Percentiles rank a stretch among this genome's conserved stretches.
Evolutionary conservation across 2,888 invertebrate genomes (phyloP).

Genomic region (Physocephala rufipes): DNA sequence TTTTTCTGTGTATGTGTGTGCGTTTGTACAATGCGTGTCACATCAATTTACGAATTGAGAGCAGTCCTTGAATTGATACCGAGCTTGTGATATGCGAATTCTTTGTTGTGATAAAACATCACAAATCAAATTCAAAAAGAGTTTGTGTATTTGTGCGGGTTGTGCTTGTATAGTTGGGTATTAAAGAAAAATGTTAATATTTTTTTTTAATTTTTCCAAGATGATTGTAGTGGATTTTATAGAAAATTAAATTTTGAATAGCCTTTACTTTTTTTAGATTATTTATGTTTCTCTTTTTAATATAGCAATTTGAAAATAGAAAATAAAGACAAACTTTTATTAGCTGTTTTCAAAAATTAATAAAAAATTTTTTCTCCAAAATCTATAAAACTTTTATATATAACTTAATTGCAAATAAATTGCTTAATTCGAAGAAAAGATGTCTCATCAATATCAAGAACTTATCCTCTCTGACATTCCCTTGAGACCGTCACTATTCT

Average conservation of each 20-base stretch:
- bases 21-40: neutral
- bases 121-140: too few relatives aligned
- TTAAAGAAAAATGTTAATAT: too few relatives aligned
- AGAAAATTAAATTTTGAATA: neutral
- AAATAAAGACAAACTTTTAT: neutral
- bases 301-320: neutral
- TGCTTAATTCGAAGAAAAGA: neutral
- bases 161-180: too few relatives aligned
- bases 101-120: neutral
- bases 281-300: neutral
- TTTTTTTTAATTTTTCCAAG: neutral
- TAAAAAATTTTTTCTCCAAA: too few relatives aligned
- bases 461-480: too few relatives aligned
- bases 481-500: too few relatives aligned
- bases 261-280: neutral
- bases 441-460: too few relatives aligned
- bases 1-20: neutral
- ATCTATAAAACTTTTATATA: too few relatives aligned
- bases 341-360: too few relatives aligned
- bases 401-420: too few relatives aligned
- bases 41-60: conserved; percentile 33
- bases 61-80: conserved; percentile 27
- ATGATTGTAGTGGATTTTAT: neutral
- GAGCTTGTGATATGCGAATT: neutral
- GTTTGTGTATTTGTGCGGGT: too few relatives aligned